Conservation (phyloP, 2,797 vertebrate species). For the Lithobates pipiens region DNA sequence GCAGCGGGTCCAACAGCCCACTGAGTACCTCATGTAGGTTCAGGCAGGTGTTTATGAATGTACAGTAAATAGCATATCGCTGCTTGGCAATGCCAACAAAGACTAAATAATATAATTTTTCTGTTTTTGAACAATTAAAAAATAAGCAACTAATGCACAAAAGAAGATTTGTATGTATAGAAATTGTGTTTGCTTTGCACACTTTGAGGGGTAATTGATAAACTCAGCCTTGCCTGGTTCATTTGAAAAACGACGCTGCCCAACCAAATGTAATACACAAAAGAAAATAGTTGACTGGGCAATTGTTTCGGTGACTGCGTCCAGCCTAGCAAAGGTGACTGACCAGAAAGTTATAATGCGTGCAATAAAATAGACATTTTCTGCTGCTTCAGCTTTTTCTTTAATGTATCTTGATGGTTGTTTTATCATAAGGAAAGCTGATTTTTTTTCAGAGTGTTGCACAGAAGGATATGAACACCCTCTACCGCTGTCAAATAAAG, state of each 20-base stretch:
- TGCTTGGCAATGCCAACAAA: too few relatives aligned
- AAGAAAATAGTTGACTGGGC: slow-evolving; percentile 7
- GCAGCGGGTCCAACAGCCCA: too few relatives aligned
- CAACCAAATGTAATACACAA: not conserved
- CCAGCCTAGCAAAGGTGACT: slow-evolving; percentile 11
- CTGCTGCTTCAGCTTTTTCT: not conserved
- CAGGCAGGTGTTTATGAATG: too few relatives aligned
- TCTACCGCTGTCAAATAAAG: too few relatives aligned
- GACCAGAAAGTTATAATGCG: slow-evolving; percentile 3
- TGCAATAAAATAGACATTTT: not conserved
- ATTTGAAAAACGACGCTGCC: not conserved
- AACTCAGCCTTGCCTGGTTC: not conserved
- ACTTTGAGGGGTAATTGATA: not conserved
- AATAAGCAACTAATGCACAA: too few relatives aligned
- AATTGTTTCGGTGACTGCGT: slow-evolving; percentile 24
- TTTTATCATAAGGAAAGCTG: slow-evolving; percentile 8
- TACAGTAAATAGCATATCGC: too few relatives aligned
- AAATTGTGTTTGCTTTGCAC: not conserved
- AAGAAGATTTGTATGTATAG: not conserved
- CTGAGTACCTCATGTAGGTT: too few relatives aligned
- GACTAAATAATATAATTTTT: too few relatives aligned
- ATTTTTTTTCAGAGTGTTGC: not conserved
- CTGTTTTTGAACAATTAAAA: too few relatives aligned
- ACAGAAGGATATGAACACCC: too few relatives aligned
- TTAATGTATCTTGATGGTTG: not conserved